Evolutionary conservation across 2,888 invertebrate genomes (phyloP).

Genomic region (Ctenicera cuprea): DNA sequence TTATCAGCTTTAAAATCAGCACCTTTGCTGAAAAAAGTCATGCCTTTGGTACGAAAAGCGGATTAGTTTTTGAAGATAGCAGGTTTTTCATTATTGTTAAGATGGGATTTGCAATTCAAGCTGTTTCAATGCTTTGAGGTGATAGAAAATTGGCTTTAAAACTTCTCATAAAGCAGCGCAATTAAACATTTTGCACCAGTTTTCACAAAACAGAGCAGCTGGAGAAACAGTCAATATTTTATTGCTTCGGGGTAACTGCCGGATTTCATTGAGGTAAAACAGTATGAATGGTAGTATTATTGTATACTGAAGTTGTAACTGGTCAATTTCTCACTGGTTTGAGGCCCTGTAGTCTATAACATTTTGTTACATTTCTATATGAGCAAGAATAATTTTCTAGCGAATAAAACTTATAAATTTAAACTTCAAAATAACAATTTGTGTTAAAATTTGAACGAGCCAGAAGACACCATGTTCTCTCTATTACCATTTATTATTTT

Average conservation of each 20-base stretch:
- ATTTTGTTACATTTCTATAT: background rate
- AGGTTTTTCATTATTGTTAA: background rate
- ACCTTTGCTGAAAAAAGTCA: conserved; percentile 19
- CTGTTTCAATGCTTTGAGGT: too few relatives aligned
- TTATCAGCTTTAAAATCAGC: conserved; percentile 28
- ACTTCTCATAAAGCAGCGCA: too few relatives aligned
- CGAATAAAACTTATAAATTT: too few relatives aligned
- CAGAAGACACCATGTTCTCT: too few relatives aligned
- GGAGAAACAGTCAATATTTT: conserved; percentile 18
- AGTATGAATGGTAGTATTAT: background rate
- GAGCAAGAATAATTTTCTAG: too few relatives aligned
- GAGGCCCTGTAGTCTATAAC: background rate
- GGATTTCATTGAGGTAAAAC: conserved; percentile 5
- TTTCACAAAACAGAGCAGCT: background rate
- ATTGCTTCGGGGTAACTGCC: background rate
- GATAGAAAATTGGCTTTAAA: too few relatives aligned
- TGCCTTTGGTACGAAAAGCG: conserved; percentile 9
- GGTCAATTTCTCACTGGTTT: conserved; percentile 9
- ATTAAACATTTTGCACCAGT: background rate
- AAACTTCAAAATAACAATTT: too few relatives aligned
- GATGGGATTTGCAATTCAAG: too few relatives aligned
- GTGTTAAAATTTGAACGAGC: too few relatives aligned
- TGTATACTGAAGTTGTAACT: background rate
- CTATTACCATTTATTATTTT: too few relatives aligned
- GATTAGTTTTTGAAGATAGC: conserved; percentile 8